A percentile compares a stretch with the other conserved stretches of the same genome.
phyloP scores from a whole-genome alignment of 1,140 invertebrate species.

The Asobara japonica region DNA sequence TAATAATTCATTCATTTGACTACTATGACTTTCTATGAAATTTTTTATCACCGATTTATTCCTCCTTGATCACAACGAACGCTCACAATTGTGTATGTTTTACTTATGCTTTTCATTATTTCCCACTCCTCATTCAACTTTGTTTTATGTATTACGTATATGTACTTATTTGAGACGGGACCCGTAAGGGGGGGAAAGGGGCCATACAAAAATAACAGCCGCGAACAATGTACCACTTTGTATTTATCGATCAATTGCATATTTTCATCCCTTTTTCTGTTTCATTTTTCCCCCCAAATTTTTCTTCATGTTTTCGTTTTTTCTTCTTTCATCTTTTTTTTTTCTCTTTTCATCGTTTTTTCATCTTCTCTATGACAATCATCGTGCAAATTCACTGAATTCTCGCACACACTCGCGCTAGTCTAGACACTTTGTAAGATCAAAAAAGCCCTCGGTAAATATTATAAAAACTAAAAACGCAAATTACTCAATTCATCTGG shows the following conservation, averaged over 20 bases:
- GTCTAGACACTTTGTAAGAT: background rate
- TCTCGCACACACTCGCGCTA: constrained; percentile 4
- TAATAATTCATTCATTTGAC: constrained; percentile 3
- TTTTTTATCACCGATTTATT: constrained; percentile 28
- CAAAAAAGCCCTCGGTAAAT: background rate
- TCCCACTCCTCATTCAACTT: constrained; percentile 24
- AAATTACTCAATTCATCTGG: constrained; percentile 5
- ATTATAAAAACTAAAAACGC: background rate
- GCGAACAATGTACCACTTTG: constrained; percentile 49
- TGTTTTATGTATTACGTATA: constrained; percentile 42
- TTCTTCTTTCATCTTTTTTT: constrained; percentile 9
- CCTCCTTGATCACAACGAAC: constrained; percentile 12
- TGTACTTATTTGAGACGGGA: constrained; percentile 43
- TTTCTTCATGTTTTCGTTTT: constrained; percentile 19
- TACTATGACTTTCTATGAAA: constrained; percentile 35
- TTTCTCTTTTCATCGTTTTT: too few species aligned
- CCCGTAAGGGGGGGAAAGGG: constrained; percentile 40
- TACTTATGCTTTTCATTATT: constrained; percentile 25
- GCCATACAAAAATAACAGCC: constrained; percentile 63
- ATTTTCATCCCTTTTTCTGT: too few species aligned
- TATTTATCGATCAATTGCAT: constrained; percentile 30
- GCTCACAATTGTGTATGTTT: background rate
- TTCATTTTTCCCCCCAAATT: constrained; percentile 13
- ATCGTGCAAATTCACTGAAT: constrained; percentile 36
- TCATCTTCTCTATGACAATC: constrained; percentile 25